These are phyloP conservation scores for Calidris pygmaea DNA, from an alignment of 2,113 vertebrate genomes.

Conservation along the genomic window DNA sequence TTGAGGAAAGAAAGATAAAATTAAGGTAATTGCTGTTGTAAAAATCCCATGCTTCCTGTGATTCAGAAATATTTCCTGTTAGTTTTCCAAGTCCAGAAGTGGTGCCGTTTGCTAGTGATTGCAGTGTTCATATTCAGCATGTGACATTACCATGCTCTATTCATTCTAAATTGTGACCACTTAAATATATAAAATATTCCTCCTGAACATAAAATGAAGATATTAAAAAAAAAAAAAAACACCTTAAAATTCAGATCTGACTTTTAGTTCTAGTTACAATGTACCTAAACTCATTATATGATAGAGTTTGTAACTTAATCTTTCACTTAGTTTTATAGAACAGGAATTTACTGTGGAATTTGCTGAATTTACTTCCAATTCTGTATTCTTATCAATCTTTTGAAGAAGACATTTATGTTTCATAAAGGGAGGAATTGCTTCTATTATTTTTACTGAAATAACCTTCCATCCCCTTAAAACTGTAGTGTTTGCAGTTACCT, in stretches of 20 bases:
- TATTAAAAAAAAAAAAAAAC: background rate
- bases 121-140: background rate
- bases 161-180: background rate
- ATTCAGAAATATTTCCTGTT: background rate
- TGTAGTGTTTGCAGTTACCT: constrained; percentile 20
- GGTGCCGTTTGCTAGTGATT: background rate
- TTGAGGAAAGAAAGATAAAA: background rate
- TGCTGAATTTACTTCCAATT: background rate
- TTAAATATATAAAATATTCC: background rate
- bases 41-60: background rate
- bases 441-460: background rate
- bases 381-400: constrained; percentile 19
- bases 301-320: background rate
- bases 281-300: background rate
- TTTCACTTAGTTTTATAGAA: background rate
- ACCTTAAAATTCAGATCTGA: background rate
- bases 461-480: background rate
- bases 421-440: background rate
- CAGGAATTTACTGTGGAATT: background rate
- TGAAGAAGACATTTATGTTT: background rate
- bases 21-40: background rate
- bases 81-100: background rate
- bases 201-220: background rate
- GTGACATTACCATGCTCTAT: background rate
- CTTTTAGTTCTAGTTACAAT: background rate